phyloP scores from a whole-genome alignment of 2,113 vertebrate genomes.

The Eubucco bourcierii region DNA sequence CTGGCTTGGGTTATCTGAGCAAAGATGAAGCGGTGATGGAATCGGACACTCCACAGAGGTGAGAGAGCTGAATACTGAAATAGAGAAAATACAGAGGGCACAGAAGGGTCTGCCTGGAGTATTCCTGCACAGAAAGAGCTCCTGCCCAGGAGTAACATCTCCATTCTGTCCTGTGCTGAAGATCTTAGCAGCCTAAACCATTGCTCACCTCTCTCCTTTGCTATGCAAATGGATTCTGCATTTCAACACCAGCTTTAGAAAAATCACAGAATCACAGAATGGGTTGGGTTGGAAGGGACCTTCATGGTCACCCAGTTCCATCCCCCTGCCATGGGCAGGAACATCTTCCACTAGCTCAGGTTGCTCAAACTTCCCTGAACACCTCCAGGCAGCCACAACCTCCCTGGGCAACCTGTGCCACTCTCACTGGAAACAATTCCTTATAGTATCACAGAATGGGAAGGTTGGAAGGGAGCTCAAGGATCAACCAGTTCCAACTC shows the following conservation, averaged over 20 bases:
- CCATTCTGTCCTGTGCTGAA: neutral
- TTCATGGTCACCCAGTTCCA: too few species aligned
- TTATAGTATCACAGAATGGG: too few species aligned
- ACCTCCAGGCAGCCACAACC: too few species aligned
- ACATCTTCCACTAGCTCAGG: too few species aligned
- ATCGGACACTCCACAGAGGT: neutral
- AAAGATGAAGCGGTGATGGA: neutral
- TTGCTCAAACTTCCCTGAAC: too few species aligned
- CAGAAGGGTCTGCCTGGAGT: accelerated
- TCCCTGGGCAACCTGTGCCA: too few species aligned
- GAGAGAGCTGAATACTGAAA: neutral
- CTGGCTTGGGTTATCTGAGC: neutral
- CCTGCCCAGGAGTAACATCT: neutral
- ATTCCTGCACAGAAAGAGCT: neutral
- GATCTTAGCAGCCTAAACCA: neutral
- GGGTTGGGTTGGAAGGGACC: too few species aligned
- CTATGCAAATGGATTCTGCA: neutral
- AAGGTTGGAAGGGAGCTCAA: too few species aligned
- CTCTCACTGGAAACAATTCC: too few species aligned
- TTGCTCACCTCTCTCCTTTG: neutral
- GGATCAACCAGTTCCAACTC: too few species aligned
- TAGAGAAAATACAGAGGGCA: neutral
- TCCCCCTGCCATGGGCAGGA: too few species aligned
- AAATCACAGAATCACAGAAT: neutral
- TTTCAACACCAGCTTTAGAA: neutral